A percentile compares a stretch with the other conserved stretches of the same genome.
Conservation (phyloP, 1,140 invertebrate species). For the Drosophila tristis region DNA sequence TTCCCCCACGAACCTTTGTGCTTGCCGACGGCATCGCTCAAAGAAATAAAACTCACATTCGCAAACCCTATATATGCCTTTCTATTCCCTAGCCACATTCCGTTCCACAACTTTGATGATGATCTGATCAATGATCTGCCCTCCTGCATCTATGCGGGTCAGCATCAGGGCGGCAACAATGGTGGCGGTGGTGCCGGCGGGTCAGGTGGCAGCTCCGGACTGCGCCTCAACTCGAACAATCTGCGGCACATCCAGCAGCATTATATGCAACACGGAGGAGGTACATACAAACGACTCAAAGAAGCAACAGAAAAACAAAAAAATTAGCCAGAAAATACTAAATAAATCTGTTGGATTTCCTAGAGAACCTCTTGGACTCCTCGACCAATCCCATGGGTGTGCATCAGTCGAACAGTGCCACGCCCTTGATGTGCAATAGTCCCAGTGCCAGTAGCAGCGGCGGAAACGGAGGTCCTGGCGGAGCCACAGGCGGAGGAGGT, state of each 20-base stretch:
- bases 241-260: conserved; percentile 83
- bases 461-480: conserved; percentile 40
- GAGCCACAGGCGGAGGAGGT: conserved; percentile 19
- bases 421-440: conserved; percentile 75
- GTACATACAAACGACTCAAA: conserved; percentile 16
- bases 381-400: conserved; percentile 64
- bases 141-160: conserved; percentile 82
- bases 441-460: conserved; percentile 72
- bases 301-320: not conserved
- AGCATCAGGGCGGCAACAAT: conserved; percentile 48
- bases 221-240: conserved; percentile 72
- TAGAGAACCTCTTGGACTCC: conserved; percentile 75
- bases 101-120: conserved; percentile 83
- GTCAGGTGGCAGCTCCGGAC: conserved; percentile 37
- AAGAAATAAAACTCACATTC: not conserved
- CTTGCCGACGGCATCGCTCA: conserved; percentile 23
- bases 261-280: conserved; percentile 77
- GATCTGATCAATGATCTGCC: conserved; percentile 82
- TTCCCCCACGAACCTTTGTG: not conserved
- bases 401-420: conserved; percentile 51
- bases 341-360: not conserved
- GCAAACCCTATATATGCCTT: not conserved
- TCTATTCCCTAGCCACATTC: conserved; percentile 58
- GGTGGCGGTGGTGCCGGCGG: conserved; percentile 33
- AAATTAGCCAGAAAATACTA: too few species aligned